phyloP scores from a whole-genome alignment of 2,888 invertebrate species.

The Zele albiditarsus region DNA sequence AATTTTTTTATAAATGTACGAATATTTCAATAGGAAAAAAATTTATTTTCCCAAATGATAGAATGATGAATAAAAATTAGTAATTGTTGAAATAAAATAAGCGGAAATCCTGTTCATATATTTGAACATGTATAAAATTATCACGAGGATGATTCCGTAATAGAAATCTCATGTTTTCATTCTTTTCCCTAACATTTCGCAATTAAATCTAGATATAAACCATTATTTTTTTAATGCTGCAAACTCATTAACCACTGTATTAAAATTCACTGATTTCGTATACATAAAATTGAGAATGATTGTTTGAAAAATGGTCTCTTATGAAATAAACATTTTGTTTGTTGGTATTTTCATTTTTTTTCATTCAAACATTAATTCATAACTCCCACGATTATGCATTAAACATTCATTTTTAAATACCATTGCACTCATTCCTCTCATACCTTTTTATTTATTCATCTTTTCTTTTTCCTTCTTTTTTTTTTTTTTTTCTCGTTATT shows the following conservation, averaged over 20 bases:
- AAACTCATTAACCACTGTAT: background rate
- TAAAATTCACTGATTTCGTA: background rate
- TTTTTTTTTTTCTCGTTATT: background rate
- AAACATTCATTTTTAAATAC: background rate
- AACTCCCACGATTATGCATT: background rate
- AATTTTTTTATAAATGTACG: too few species aligned
- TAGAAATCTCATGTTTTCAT: background rate
- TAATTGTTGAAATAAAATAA: background rate
- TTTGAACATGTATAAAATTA: background rate
- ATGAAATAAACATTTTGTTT: too few species aligned
- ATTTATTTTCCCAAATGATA: too few species aligned
- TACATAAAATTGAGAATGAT: too few species aligned
- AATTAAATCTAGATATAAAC: background rate
- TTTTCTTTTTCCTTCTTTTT: background rate
- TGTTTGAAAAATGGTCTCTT: too few species aligned
- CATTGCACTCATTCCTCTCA: background rate
- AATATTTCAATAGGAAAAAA: too few species aligned
- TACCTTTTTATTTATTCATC: too few species aligned
- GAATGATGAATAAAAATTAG: background rate
- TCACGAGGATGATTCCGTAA: background rate
- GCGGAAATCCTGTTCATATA: too few species aligned
- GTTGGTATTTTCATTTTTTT: too few species aligned
- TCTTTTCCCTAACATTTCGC: background rate
- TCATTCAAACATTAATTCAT: background rate
- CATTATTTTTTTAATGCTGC: background rate